Conservation (phyloP, 2,797 vertebrate species). For the Oreochromis grahami region DNA sequence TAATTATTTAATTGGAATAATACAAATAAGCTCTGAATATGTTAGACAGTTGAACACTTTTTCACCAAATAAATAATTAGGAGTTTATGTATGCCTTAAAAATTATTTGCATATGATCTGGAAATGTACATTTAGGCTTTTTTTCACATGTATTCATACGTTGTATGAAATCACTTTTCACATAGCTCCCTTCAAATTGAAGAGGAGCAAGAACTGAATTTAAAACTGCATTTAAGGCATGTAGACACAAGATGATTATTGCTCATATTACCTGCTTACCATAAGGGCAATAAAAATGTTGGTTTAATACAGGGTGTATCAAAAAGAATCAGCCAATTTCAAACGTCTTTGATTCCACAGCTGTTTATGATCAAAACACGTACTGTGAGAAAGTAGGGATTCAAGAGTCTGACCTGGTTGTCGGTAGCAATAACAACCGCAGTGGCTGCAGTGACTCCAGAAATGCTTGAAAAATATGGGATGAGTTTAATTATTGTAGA, state of each 20-base stretch:
- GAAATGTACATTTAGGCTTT: not conserved
- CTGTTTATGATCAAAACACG: not conserved
- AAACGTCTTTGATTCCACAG: not conserved
- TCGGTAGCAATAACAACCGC: not conserved
- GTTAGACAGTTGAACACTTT: not conserved
- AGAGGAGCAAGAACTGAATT: accelerated
- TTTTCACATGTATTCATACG: not conserved
- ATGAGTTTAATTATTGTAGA: accelerated
- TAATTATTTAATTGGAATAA: not conserved
- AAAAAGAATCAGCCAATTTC: not conserved
- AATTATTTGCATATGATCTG: not conserved
- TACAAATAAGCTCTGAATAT: not conserved
- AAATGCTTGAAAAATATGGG: accelerated
- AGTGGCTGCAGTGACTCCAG: not conserved
- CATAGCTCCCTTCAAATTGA: not conserved
- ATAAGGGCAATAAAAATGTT: not conserved
- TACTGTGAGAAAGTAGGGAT: not conserved
- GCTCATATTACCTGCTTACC: not conserved
- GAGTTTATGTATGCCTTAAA: accelerated
- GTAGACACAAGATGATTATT: not conserved
- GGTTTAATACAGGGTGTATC: not conserved
- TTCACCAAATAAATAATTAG: not conserved
- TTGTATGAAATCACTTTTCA: not conserved
- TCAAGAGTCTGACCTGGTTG: not conserved
- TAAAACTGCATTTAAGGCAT: not conserved